Conservation (phyloP, 2,888 invertebrate species). For the Omphaloscelis lunosa region DNA sequence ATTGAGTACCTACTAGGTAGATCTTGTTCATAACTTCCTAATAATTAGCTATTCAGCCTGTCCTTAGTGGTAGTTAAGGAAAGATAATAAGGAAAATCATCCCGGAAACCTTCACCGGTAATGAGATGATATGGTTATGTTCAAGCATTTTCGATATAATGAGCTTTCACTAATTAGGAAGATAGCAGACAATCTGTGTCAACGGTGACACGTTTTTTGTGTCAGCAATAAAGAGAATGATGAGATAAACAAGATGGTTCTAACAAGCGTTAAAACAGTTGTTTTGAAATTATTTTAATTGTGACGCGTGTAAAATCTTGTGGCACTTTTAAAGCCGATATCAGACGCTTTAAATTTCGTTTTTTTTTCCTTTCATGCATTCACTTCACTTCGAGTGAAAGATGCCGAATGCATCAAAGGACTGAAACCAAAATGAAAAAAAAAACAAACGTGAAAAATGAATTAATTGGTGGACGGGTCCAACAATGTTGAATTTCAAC, state of each 20-base stretch:
- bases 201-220: constrained; percentile 11
- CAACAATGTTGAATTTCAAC: too few relatives aligned
- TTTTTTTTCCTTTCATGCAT: too few relatives aligned
- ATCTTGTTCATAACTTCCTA: background rate
- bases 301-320: background rate
- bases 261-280: background rate
- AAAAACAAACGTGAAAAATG: too few relatives aligned
- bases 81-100: constrained; percentile 43
- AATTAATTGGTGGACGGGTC: too few relatives aligned
- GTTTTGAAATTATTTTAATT: background rate
- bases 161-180: constrained; percentile 43
- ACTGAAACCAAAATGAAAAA: too few relatives aligned
- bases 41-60: background rate
- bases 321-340: background rate
- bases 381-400: too few relatives aligned
- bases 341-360: too few relatives aligned
- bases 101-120: constrained; percentile 2
- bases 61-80: background rate
- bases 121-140: constrained; percentile 14
- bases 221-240: constrained; percentile 16
- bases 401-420: too few relatives aligned
- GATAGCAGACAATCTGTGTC: constrained; percentile 24
- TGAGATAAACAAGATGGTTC: background rate
- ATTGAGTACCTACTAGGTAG: background rate
- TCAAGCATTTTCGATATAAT: constrained; percentile 44